phyloP scores from a whole-genome alignment of 2,888 invertebrate genomes.

The Papilio protenor region DNA sequence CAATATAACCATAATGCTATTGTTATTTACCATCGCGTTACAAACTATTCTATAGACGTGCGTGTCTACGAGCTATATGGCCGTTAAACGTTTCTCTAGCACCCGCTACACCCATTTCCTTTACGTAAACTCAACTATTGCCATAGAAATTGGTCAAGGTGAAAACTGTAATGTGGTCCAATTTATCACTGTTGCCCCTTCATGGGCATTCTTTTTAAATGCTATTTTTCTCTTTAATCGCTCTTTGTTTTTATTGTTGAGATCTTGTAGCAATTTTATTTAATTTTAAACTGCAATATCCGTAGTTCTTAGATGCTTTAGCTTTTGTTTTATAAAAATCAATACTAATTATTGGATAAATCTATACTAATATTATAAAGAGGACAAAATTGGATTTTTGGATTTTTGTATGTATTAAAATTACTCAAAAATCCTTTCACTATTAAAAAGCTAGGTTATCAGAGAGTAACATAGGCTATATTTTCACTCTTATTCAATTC shows the following conservation, averaged over 20 bases:
- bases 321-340: no score
- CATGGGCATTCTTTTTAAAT: neutral
- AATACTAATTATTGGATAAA: no score
- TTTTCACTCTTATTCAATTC: no score
- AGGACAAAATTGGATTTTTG: no score
- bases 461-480: no score
- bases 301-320: no score
- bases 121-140: conserved; percentile 22
- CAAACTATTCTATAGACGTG: conserved; percentile 21
- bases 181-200: conserved; percentile 6
- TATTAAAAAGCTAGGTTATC: no score
- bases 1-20: conserved; percentile 27
- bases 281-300: neutral
- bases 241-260: neutral
- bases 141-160: conserved; percentile 37
- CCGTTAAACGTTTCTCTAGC: conserved; percentile 1
- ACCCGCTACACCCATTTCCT: conserved; percentile 24
- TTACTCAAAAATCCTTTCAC: no score
- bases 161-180: conserved; percentile 28
- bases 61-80: conserved; percentile 29
- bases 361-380: no score
- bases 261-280: neutral
- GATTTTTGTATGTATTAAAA: no score
- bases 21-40: conserved; percentile 25
- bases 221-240: neutral